These are phyloP conservation scores for Scolopax rusticola DNA, from an alignment of 2,797 vertebrate species.

Conservation along the genomic window DNA sequence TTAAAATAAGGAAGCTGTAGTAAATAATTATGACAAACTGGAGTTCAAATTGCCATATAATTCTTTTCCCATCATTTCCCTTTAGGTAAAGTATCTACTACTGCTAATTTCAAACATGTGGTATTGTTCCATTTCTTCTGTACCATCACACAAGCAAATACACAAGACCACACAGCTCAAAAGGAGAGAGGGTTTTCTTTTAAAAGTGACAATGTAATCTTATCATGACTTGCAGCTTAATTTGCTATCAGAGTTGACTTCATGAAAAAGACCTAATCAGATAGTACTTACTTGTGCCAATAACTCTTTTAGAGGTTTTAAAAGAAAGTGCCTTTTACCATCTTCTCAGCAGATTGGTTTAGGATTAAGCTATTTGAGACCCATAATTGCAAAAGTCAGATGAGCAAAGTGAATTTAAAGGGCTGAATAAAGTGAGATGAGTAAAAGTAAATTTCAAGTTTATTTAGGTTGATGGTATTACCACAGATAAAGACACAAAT, in stretches of 20 bases:
- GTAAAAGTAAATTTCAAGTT: not conserved
- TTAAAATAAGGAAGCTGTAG: conserved; percentile 12
- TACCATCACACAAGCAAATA: not conserved
- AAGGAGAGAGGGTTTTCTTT: not conserved
- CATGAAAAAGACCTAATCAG: not conserved
- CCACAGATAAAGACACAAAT: not conserved
- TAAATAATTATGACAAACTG: conserved; percentile 37
- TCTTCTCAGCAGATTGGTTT: not conserved
- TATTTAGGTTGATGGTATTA: not conserved
- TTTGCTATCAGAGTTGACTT: conserved; percentile 36
- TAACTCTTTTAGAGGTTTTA: conserved; percentile 17
- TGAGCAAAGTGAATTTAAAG: not conserved
- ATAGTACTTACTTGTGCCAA: not conserved
- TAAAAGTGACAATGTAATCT: not conserved
- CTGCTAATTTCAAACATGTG: not conserved
- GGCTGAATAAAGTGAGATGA: not conserved
- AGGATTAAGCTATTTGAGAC: not conserved
- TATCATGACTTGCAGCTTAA: conserved; percentile 3
- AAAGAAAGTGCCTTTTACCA: conserved; percentile 1
- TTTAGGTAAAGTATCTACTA: not conserved
- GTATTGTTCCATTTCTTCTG: not conserved
- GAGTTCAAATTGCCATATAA: not conserved
- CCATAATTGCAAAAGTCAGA: not conserved
- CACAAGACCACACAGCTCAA: not conserved
- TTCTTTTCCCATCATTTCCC: not conserved